These are phyloP conservation scores for human DNA, from an alignment of 2,113 vertebrate species.

Conservation along the genomic window DNA sequence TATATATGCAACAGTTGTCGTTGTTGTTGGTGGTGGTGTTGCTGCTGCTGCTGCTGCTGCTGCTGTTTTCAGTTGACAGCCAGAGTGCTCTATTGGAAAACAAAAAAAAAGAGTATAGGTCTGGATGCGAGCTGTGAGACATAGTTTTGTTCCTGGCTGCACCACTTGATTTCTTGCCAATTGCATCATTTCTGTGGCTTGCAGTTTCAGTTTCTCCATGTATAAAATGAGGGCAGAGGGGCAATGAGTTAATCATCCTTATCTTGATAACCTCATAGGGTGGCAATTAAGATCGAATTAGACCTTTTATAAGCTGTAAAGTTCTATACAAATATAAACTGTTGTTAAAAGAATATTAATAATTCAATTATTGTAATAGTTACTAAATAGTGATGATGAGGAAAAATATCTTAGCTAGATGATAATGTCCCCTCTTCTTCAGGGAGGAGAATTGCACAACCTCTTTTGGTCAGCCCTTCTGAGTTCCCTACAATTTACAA, in stretches of 20 bases:
- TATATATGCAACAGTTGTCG: background rate
- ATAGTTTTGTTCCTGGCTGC: background rate
- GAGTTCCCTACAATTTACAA: slow-evolving; percentile 7
- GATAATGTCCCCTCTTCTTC: background rate
- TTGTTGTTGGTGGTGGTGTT: background rate
- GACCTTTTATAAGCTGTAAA: slow-evolving; percentile 46
- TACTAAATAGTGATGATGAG: slow-evolving; percentile 5
- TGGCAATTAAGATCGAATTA: slow-evolving; percentile 43
- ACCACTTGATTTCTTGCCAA: slow-evolving; percentile 49
- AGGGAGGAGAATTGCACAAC: background rate
- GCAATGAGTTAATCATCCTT: slow-evolving; percentile 38
- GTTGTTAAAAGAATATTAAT: slow-evolving; percentile 56
- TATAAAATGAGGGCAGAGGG: slow-evolving; percentile 24
- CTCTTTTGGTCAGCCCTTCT: background rate
- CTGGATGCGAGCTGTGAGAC: background rate
- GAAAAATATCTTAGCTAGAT: background rate
- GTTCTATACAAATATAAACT: slow-evolving; percentile 57
- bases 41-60: background rate
- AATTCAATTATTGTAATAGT: slow-evolving; percentile 55
- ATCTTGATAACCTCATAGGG: slow-evolving; percentile 58
- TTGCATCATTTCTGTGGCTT: background rate
- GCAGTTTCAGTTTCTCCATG: slow-evolving; percentile 1
- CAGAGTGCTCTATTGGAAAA: background rate
- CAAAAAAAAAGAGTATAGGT: background rate
- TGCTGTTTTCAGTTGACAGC: background rate